Conservation (phyloP, 2,113 vertebrate genomes). For the Myodes glareolus region DNA sequence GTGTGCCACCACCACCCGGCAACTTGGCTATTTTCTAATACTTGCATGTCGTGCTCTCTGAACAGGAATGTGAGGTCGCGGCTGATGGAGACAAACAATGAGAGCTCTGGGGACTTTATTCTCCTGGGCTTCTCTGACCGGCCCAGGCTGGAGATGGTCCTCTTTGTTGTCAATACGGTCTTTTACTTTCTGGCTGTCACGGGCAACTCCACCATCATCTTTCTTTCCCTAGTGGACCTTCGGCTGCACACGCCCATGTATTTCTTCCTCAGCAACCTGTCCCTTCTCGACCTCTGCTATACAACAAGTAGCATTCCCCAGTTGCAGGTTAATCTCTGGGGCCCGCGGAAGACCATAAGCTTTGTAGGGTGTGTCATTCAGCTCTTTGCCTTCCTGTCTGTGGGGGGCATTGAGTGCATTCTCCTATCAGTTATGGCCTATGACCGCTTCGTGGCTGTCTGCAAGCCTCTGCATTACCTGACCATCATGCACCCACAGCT, state of each 20-base stretch:
- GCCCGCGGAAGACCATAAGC: not conserved
- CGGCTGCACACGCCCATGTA: not conserved
- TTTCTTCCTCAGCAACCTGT: not conserved
- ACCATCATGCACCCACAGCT: not conserved
- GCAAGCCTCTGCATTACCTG: not conserved
- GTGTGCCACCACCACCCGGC: too few relatives aligned
- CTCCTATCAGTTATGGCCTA: not conserved
- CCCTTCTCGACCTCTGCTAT: not conserved
- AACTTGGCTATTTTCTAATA: not conserved
- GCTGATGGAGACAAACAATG: not conserved
- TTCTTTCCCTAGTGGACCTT: not conserved
- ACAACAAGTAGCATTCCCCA: not conserved
- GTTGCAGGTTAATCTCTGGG: constrained; percentile 2
- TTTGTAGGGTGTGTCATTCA: not conserved
- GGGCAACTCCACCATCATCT: not conserved
- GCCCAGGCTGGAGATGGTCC: not conserved
- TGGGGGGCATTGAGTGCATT: not conserved
- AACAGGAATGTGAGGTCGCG: not conserved
- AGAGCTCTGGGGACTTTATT: not conserved
- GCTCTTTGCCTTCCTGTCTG: constrained; percentile 1
- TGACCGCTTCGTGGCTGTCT: not conserved
- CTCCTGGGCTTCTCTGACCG: not conserved
- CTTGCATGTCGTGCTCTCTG: not conserved
- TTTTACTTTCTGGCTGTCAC: not conserved
- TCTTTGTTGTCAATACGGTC: not conserved